A percentile compares a stretch with the other conserved stretches of the same genome.
Conservation (phyloP, 35 echinoderm and acorn worm genomes). For the Nesometra sesokonis region DNA sequence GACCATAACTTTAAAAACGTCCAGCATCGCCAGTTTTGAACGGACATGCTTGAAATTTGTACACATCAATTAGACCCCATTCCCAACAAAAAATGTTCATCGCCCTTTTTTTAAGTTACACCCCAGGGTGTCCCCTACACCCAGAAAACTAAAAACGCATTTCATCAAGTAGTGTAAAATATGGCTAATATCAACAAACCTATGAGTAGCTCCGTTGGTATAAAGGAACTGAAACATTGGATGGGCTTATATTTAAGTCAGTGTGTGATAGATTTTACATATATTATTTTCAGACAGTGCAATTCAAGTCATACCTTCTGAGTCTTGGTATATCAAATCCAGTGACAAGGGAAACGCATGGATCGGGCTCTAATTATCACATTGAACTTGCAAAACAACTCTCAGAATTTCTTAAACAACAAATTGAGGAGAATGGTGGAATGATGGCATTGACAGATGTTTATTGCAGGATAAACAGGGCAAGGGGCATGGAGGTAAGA, state of each 20-base stretch:
- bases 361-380: slow-evolving; percentile 84
- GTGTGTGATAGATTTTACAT: not conserved
- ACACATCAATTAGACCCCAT: too few species aligned
- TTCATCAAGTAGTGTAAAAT: too few species aligned
- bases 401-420: slow-evolving; percentile 44
- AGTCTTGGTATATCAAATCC: slow-evolving; percentile 94
- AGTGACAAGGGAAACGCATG: slow-evolving; percentile 91
- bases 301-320: slow-evolving; percentile 94
- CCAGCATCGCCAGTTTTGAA: too few species aligned
- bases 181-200: too few species aligned
- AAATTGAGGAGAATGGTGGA: slow-evolving; percentile 91
- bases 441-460: slow-evolving; percentile 98
- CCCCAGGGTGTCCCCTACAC: too few species aligned
- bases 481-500: slow-evolving; percentile 94
- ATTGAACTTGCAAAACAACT: slow-evolving; percentile 91
- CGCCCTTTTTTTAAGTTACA: too few species aligned
- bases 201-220: too few species aligned
- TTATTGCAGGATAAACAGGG: slow-evolving; percentile 90
- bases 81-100: too few species aligned
- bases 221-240: too few species aligned
- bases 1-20: too few species aligned
- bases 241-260: not conserved
- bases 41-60: not conserved
- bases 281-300: slow-evolving; percentile 56
- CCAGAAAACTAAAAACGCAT: too few species aligned